Base-by-base conservation (phyloP, 2,797 vertebrate species). In the Enteromius paludinosus region DNA sequence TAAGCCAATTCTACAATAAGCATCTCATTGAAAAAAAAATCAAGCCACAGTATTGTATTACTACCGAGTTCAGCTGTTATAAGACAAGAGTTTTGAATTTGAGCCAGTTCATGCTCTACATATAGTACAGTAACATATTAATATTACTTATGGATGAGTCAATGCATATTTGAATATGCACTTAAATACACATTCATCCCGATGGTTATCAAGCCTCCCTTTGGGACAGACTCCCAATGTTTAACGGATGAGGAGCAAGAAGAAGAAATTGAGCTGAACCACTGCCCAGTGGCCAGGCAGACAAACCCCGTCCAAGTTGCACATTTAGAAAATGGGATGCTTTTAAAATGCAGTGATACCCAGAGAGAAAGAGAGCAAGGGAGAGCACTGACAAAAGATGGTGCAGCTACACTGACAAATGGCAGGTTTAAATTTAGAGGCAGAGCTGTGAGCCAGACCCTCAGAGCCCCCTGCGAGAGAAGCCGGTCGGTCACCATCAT, bases 1-100 rank as follows among this genome's bases (percentile, higher is more conserved):
- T n/a, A 78, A 69, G 56, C 38, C 88, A 90, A 88, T 91, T 88
- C 86, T 64, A 91, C 62, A 80, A 85, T 87, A 90, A 83, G 88
- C 65, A 80, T 87, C 78, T 86, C 79, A 91, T 89, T 88, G 88
- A 90, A 83, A 89, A 66, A 66, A 66, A 14, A 30, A 12, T 61
- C 49, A 59, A 72, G 28, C 7, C 78, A 59, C 52, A 43, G 25
- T 70, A 33, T 33, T 56, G 12, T 20, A 59, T 61, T 33, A 59
- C 56, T 43, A 81, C 14, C 4, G 52, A 61, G 28, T 61, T 80
- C 38, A 28, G 12, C 18, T 35, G n/a, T 43, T 49, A 15, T 14
- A 56, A 61, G 5, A 77, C 59, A n/a, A 54, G 20, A 41, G 23
- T 64, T 35, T 62, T 62, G 30, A 74, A 81, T 61, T 62, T 14